phyloP scores from a whole-genome alignment of 2,113 vertebrate genomes.

The Eidolon helvum region DNA sequence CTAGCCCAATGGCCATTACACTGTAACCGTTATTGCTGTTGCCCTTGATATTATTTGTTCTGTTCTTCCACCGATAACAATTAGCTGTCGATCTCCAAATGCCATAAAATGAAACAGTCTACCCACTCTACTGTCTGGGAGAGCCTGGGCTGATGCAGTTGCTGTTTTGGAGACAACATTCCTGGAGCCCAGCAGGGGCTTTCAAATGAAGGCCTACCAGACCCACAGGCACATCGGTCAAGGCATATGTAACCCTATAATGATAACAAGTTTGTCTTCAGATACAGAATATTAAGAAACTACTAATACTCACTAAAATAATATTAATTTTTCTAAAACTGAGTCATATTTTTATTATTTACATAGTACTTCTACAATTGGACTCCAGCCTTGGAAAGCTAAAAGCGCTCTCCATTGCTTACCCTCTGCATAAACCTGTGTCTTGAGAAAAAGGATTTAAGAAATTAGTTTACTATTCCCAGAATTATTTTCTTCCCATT shows the following conservation, averaged over 20 bases:
- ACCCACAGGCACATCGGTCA: background rate
- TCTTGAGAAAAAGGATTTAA: background rate
- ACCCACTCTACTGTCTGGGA: background rate
- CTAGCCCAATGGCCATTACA: background rate
- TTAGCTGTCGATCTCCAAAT: background rate
- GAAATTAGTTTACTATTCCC: background rate
- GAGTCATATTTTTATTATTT: background rate
- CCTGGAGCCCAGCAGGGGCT: background rate
- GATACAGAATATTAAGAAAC: background rate
- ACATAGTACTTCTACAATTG: background rate
- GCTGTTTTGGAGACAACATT: background rate
- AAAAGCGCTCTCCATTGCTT: background rate
- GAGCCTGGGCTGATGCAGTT: background rate
- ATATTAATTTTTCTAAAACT: background rate
- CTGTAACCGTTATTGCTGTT: background rate
- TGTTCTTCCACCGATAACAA: background rate
- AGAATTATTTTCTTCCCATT: background rate
- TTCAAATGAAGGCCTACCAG: background rate
- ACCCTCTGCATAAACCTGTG: background rate
- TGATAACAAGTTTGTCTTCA: background rate
- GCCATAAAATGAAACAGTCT: background rate
- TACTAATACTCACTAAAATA: background rate
- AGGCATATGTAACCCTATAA: background rate
- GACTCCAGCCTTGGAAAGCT: background rate
- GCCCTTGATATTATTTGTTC: background rate